Evolutionary conservation across 1,140 invertebrate species (phyloP), one percentile per base, ranked within the genome.

Genomic region (Lutraria rhynchaena): DNA sequence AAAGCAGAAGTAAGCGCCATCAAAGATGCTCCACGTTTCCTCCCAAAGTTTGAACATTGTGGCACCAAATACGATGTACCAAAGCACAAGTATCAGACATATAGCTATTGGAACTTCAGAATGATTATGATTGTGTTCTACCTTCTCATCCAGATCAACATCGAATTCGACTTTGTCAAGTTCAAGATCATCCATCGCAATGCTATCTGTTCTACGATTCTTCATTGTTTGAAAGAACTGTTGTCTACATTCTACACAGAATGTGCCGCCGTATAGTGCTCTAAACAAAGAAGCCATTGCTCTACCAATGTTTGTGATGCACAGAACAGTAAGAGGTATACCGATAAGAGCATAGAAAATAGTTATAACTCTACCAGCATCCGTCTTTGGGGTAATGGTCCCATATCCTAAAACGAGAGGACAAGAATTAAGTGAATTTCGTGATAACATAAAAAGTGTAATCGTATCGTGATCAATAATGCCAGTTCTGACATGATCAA

Each of bases 1-100:
- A 93, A 98, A 98, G 88, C 98, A 99, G 90, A 99, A 99, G 92
- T 98, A 99, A 67, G 96, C 96, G 37, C 97, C 97, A 86, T 98
- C 97, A 24, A 99, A 93, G 27, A 97, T 94, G 57, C 95, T 95
- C 98, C 98, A 99, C 63, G 95, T 94, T 91, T 96, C 93, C 77
- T 92, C 92, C 90, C 91, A 92, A 0, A 88, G 63, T 3, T 88
- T 81, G 70, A 92, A 92, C 71, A 93, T 86, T 31, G 90, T 77
- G 7, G 92, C 91, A 0, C 92, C 92, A 24, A 87, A 85, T 19
- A 91, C 83, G 24, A 93, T 91, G 78, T 93, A 93, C 31, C 81
- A 83, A 13, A 86, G 83, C 60, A 93, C 90, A 17, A 92, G 82
- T 33, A 90, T 83, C 0, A 93, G 65, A 55, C 90, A 90, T 0